Base-by-base conservation (phyloP, 2,113 vertebrate genomes). In the Perognathus longimembris region DNA sequence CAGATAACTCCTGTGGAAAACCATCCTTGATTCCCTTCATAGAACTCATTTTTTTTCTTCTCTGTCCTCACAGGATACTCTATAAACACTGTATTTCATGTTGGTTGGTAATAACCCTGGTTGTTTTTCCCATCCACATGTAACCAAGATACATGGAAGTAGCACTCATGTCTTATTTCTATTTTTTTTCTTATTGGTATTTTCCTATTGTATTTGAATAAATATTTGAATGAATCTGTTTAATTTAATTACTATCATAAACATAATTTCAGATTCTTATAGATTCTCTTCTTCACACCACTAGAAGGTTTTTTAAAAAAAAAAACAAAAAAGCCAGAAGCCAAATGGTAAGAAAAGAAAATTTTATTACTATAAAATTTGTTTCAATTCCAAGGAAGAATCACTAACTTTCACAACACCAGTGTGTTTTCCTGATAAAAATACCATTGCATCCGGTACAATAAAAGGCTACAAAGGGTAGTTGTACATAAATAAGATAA, bases 301-400 rank as follows among this genome's bases (percentile, higher is more conserved):
- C 7, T 76, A 77, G 66, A 84, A 40, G 18, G 1, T 50, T 57
- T 78, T 92, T 89, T 80, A 26, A 30, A 6, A 17, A 73, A 71
- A 26, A 38, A 30, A 66, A 32, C 11, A 67, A n/a, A n/a, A n/a
- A n/a, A n/a, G n/a, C 18, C 59, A 36, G 50, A 7, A 92, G 88
- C 66, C 77, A 63, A 84, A 73, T 42, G 6, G 78, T 40, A 71
- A 93, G 18, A 10, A 83, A 91, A 54, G 15, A 61, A 93, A 88
- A 22, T 6, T 83, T 80, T 24, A 75, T 92, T 94, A 67, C 34
- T 77, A 36, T 71, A 84, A 95, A 89, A 75, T 38, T 75, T 30
- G 42, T 74, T 92, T 93, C 50, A 69, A 70, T 93, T 89, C 38
- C 21, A 84, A 88, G 63, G n/a, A 84, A 89, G 15, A 88, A 34